Evolutionary conservation across 1,140 invertebrate genomes (phyloP).

Genomic region (Eubasilissa regina): DNA sequence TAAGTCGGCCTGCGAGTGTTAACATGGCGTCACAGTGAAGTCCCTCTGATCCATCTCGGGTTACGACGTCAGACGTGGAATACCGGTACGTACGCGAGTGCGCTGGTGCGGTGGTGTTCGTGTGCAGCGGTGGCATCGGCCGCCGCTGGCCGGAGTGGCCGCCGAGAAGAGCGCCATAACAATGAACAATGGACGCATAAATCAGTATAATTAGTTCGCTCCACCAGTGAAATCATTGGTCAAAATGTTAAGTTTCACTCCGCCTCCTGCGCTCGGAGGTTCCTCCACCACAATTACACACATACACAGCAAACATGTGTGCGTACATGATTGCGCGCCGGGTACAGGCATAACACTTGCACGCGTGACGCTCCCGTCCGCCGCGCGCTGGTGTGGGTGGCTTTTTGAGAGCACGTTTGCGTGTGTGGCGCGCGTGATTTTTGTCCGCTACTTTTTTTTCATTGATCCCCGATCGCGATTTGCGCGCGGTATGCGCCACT

Average conservation of each 20-base stretch:
- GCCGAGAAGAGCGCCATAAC: slow-evolving; percentile 62
- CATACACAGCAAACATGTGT: not conserved
- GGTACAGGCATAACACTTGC: slow-evolving; percentile 8
- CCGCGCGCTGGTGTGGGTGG: not conserved
- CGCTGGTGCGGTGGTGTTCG: not conserved
- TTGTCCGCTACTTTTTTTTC: not conserved
- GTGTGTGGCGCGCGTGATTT: slow-evolving; percentile 1
- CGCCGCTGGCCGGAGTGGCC: slow-evolving; percentile 9
- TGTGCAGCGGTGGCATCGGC: not conserved
- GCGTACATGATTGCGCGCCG: not conserved
- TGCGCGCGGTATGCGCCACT: slow-evolving; percentile 46
- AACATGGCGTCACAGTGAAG: no score
- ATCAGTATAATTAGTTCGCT: slow-evolving; percentile 74
- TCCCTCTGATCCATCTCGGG: not conserved
- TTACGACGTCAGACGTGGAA: not conserved
- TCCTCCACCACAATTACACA: slow-evolving; percentile 15
- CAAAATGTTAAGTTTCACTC: slow-evolving; percentile 67
- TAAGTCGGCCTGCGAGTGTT: no score
- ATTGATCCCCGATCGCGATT: slow-evolving; percentile 39
- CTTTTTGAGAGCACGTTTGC: not conserved
- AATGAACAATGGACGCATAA: slow-evolving; percentile 74
- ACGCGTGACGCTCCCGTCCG: not conserved
- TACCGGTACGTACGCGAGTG: not conserved
- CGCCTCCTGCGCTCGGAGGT: slow-evolving; percentile 63
- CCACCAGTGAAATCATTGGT: slow-evolving; percentile 71